phyloP scores from a whole-genome alignment of 2,888 invertebrate species.

The Globia sparganii region DNA sequence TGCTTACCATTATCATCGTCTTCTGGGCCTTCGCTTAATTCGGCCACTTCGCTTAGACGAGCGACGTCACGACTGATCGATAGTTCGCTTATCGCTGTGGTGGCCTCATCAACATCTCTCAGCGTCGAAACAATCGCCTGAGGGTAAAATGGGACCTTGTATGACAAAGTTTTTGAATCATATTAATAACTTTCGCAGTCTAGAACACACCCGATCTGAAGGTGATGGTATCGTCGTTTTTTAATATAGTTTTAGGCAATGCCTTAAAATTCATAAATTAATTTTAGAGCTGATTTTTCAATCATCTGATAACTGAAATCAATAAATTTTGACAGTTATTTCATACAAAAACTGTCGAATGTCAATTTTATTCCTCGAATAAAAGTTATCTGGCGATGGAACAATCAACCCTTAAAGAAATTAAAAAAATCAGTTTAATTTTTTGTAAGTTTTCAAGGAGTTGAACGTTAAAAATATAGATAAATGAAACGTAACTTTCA shows the following conservation, averaged over 20 bases:
- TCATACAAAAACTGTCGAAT: no score
- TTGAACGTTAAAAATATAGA: neutral
- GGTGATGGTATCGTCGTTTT: neutral
- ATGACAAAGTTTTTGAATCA: conserved; percentile 41
- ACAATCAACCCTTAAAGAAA: no score
- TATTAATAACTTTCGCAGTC: conserved; percentile 18
- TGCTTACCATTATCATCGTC: conserved; percentile 93
- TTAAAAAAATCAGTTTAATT: neutral
- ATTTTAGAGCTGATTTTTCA: no score
- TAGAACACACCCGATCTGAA: neutral
- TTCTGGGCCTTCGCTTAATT: conserved; percentile 93
- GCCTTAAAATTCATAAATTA: neutral
- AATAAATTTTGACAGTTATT: no score
- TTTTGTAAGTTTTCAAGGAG: neutral
- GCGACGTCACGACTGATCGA: conserved; percentile 93
- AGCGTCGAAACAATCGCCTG: conserved; percentile 89
- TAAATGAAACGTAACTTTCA: neutral
- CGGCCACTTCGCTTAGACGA: conserved; percentile 93
- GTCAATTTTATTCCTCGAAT: no score
- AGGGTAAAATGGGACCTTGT: conserved; percentile 77
- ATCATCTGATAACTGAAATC: no score
- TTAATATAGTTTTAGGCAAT: neutral
- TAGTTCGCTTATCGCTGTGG: conserved; percentile 88
- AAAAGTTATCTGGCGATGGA: no score
- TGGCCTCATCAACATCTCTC: conserved; percentile 92